phyloP scores from a whole-genome alignment of 2,888 invertebrate species.

The Orthonevra nobilis region DNA sequence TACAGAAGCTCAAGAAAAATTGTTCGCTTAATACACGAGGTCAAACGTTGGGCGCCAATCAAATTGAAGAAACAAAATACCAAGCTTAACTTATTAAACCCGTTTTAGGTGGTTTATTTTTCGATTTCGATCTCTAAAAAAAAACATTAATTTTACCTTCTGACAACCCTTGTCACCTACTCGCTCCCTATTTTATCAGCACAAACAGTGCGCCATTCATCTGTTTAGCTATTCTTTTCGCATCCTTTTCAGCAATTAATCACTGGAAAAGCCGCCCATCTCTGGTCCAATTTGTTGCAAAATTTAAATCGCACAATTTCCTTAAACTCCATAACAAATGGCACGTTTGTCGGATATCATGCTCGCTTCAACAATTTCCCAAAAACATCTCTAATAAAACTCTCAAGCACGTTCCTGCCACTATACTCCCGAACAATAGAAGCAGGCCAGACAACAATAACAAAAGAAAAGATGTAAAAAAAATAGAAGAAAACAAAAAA shows the following conservation, averaged over 20 bases:
- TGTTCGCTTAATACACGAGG: too few relatives aligned
- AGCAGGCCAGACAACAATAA: conserved; percentile 31
- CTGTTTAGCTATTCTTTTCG: background rate
- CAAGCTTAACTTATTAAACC: too few relatives aligned
- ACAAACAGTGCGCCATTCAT: too few relatives aligned
- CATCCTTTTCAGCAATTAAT: conserved; percentile 29
- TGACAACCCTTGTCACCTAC: too few relatives aligned
- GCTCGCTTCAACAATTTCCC: background rate
- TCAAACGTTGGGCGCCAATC: conserved; percentile 11
- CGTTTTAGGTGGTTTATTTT: too few relatives aligned
- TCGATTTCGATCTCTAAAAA: too few relatives aligned
- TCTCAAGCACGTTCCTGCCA: conserved; percentile 54
- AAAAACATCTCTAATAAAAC: conserved; percentile 48
- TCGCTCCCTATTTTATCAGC: too few relatives aligned
- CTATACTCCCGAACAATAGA: conserved; percentile 36
- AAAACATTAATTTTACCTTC: too few relatives aligned
- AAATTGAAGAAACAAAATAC: too few relatives aligned
- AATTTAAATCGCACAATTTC: conserved; percentile 43
- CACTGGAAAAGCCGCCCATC: conserved; percentile 5
- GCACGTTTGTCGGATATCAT: conserved; percentile 43
- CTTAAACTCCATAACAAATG: conserved; percentile 51
- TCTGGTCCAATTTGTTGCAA: conserved; percentile 42
- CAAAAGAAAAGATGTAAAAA: too few relatives aligned
- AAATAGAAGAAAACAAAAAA: background rate
- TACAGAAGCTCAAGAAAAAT: too few relatives aligned